Percentiles rank a stretch among this genome's conserved stretches.
Evolutionary conservation across 2,113 vertebrate genomes (phyloP).

Genomic region (Chloebia gouldiae): DNA sequence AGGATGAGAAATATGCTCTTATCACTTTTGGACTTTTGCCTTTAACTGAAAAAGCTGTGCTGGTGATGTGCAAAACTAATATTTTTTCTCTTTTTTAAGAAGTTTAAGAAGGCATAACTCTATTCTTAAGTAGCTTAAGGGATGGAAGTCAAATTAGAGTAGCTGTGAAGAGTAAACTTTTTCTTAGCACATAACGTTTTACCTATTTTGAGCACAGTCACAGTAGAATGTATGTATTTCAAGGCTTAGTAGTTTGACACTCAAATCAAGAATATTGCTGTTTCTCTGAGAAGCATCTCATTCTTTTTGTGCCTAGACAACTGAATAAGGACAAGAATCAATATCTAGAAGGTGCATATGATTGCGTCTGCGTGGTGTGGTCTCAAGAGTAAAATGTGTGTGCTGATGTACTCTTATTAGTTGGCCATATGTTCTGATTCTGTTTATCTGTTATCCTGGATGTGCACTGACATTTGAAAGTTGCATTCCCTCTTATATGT

Average conservation of each 20-base stretch:
- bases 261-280: not conserved
- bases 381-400: not conserved
- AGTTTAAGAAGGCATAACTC: not conserved
- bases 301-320: not conserved
- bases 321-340: not conserved
- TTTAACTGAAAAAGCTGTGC: not conserved
- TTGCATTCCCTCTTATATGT: not conserved
- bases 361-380: not conserved
- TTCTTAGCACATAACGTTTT: not conserved
- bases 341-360: not conserved
- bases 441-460: not conserved
- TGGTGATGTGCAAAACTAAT: not conserved
- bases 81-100: not conserved
- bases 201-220: not conserved
- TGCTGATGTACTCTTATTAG: not conserved
- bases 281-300: not conserved
- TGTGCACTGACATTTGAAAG: not conserved
- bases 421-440: constrained; percentile 2
- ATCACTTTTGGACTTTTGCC: not conserved
- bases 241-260: not conserved
- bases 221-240: not conserved
- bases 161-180: not conserved
- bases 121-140: not conserved
- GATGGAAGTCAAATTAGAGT: not conserved
- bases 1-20: not conserved